Evolutionary conservation across 2,888 invertebrate genomes (phyloP), one percentile per base, ranked within the genome.

Genomic region (Lucinisca nassula): DNA sequence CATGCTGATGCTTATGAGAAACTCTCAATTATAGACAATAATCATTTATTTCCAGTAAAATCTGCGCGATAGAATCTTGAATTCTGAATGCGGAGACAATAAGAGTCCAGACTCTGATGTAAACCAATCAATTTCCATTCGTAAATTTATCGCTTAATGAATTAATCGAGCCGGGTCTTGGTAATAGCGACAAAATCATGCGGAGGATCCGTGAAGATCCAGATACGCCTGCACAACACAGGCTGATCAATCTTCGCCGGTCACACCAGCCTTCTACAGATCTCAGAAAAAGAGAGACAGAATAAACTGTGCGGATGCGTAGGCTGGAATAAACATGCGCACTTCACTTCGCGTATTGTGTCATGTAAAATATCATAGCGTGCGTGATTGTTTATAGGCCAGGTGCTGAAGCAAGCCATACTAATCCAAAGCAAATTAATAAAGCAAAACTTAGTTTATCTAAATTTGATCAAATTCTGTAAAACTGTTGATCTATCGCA

Each of bases 381-480:
- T 45, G 8, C 45, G 45, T 17, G 10, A 45, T 67, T 67, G 67
- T 67, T 67, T 67, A 35, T 32, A 35, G 67, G 67, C 67, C 67
- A 67, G 67, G 67, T 67, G 67, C 67, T 67, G 67, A 2, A 6
- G 12, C 35, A n/a, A 35, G 12, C 67, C 1, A 30, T 35, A 21
- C 35, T 67, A 67, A 67, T 67, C 67, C 67, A 67, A 35, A 30
- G 67, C 35, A 67, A 67, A 67, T 67, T 67, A 67, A 67, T 67
- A 67, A 67, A 67, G 67, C 67, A 35, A 67, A 67, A 67, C 67
- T 67, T 67, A 67, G 21, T 67, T 67, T 67, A 67, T 67, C 67
- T 67, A 67, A 67, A 67, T 67, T 67, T 67, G 35, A 67, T 67
- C 67, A 35, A 67, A 67, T 67, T 35, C 67, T 67, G 67, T 67